Evolutionary conservation across 2,113 vertebrate genomes (phyloP).

Genomic region (Campylorhamphus procurvoides): DNA sequence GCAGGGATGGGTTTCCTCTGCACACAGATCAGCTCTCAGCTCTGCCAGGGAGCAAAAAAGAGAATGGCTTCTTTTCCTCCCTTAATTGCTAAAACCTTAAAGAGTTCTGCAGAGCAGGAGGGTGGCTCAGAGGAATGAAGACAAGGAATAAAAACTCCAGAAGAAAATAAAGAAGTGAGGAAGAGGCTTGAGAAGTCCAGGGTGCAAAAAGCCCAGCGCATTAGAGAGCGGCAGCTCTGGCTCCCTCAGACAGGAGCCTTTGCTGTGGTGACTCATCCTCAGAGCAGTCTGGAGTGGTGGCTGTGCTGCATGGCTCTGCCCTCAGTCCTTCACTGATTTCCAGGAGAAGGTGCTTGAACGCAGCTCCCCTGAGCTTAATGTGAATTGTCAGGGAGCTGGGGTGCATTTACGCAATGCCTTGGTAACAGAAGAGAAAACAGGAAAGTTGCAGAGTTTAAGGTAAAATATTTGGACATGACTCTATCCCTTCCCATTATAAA

Average conservation of each 20-base stretch:
- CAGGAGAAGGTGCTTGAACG: neutral
- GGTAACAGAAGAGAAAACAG: neutral
- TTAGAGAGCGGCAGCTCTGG: neutral
- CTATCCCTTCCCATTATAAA: neutral
- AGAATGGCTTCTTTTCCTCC: neutral
- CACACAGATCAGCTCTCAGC: neutral
- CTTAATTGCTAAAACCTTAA: neutral
- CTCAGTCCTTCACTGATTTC: neutral
- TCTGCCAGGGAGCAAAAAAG: neutral
- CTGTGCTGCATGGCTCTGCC: neutral
- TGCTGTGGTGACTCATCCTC: neutral
- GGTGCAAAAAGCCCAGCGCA: neutral
- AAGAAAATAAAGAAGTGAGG: neutral
- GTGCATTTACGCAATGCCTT: neutral
- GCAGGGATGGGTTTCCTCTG: neutral
- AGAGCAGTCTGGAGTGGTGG: neutral
- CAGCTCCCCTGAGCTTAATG: neutral
- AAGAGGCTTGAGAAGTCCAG: neutral
- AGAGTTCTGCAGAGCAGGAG: neutral
- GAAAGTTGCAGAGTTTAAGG: neutral
- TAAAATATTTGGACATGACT: neutral
- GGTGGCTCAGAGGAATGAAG: neutral
- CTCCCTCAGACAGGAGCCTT: neutral
- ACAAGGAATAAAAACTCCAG: neutral
- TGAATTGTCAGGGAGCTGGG: neutral